Conservation (phyloP, 2,113 vertebrate genomes). For the Acanthochromis polyacanthus region DNA sequence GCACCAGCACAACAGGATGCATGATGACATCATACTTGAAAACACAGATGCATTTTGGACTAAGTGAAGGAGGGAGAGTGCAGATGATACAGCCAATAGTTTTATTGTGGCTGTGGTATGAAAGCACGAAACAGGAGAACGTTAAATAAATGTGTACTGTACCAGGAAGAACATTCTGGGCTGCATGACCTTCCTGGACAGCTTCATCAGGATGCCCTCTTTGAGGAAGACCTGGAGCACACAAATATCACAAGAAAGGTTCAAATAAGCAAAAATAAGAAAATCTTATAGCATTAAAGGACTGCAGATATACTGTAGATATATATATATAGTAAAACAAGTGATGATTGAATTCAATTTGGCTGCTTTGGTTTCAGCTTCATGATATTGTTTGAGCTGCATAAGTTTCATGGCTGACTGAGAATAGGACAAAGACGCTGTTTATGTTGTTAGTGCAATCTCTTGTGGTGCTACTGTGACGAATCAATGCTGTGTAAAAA, state of each 20-base stretch:
- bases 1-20: neutral
- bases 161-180: constrained; percentile 98
- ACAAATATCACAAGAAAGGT: neutral
- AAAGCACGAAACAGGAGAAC: neutral
- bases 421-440: neutral
- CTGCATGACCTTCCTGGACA: constrained; percentile 98
- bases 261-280: neutral
- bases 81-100: neutral
- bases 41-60: neutral
- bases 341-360: neutral
- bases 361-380: neutral
- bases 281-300: neutral
- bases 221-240: constrained; percentile 91
- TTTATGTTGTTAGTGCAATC: neutral
- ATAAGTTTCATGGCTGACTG: too few species aligned
- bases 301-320: neutral
- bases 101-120: neutral
- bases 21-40: too few species aligned
- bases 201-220: constrained; percentile 95
- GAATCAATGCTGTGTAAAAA: neutral
- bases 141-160: constrained; percentile 50
- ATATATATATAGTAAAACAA: neutral
- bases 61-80: too few species aligned
- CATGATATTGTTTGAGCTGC: neutral
- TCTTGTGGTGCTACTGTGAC: neutral